Base-by-base conservation (phyloP, 2,888 invertebrate genomes). In the Spialia ferax region DNA sequence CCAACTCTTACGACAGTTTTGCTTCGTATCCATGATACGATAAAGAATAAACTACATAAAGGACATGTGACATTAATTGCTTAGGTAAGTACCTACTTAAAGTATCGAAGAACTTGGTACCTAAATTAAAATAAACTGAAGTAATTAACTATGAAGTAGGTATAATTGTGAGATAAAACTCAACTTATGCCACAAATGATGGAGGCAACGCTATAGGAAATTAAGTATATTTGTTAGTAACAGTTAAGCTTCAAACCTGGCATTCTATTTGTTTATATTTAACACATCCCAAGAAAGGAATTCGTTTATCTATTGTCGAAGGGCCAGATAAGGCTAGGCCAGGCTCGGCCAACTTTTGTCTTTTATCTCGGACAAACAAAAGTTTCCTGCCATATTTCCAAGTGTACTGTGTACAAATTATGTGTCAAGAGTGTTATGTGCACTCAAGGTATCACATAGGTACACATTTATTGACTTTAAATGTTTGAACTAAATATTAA, bases 361-460 rank as follows among this genome's bases (percentile, higher is more conserved):
- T 86, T 83, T 91, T 92, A 92, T 93, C 93, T 92, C 80, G 79
- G 76, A 74, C 84, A 93, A 93, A 93, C 88, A 92, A 85, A 84
- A 82, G 83, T 92, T 91, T 93, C 93, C 93, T 89, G 91, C 83
- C 79, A 75, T 82, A 82, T 84, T 82, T 79, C 56, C 10, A 0
- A 82, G 79, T 67, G 61, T 67, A 32, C 61, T 45, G 22, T 42
- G 38, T 55, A 56, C 55, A 63, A 63, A 54, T 63, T 56, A 63
- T 63, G 57, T 65, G 50, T 7, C 45, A 74, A 75, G 74, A 75
- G 73, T 76, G 80, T 76, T 81, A 84, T 84, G 72, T 84, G 78
- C 77, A 72, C 77, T 73, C 76, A 32, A 70, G 72, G 71, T 18
- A 71, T 60, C 38, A 52, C 35, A 75, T 80, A 29, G 29, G 26